These are phyloP conservation scores for Pentamera pediparva DNA, from an alignment of 53 echinoderm and acorn worm species.

Conservation along the genomic window DNA sequence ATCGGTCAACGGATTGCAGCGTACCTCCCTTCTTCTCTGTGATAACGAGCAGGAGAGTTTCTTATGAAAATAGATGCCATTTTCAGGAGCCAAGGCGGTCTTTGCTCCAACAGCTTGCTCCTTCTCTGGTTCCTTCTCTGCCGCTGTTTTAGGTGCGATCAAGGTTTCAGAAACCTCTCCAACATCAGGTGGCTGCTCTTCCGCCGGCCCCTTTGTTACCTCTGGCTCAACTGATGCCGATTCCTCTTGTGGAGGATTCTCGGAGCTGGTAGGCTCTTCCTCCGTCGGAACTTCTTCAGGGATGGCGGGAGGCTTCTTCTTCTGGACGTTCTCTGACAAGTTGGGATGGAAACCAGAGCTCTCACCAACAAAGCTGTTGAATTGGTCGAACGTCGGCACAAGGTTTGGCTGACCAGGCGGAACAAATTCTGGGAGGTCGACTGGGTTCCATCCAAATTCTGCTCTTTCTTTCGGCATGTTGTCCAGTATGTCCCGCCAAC, in stretches of 20 bases:
- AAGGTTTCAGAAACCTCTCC: too few species aligned
- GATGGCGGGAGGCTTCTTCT: neutral
- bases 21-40: constrained; percentile 15
- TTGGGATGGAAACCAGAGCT: too few species aligned
- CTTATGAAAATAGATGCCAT: constrained; percentile 23
- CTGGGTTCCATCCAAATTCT: constrained; percentile 13
- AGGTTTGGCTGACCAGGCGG: neutral
- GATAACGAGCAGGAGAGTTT: constrained; percentile 8
- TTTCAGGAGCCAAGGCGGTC: neutral
- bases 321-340: neutral
- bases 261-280: neutral
- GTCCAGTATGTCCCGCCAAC: constrained; percentile 21
- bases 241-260: too few species aligned
- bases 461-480: constrained; percentile 17
- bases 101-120: neutral
- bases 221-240: too few species aligned
- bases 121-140: constrained; percentile 5
- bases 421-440: constrained; percentile 19
- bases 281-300: neutral
- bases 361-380: neutral
- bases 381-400: neutral
- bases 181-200: neutral
- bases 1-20: too few species aligned
- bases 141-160: too few species aligned
- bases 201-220: neutral